Conservation (phyloP, 2,888 invertebrate species). For the Drosophila prolongata region DNA sequence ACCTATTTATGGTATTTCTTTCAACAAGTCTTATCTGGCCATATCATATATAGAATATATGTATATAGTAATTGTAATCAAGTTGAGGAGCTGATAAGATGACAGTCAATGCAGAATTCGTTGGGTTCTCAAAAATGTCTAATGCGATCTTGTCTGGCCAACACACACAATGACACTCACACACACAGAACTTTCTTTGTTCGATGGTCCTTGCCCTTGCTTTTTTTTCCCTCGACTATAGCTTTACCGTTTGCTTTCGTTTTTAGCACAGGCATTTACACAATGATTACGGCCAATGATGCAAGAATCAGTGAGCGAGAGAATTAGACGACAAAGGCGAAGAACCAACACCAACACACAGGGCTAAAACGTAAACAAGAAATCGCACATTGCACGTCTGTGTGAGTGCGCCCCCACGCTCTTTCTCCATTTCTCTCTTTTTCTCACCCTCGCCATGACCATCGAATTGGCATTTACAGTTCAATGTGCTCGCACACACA, state of each 20-base stretch:
- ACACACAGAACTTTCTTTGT: constrained; percentile 55
- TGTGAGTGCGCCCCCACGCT: constrained; percentile 16
- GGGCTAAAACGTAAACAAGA: constrained; percentile 69
- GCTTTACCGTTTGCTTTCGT: constrained; percentile 60
- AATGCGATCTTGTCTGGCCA: constrained; percentile 52
- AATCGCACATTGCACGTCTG: constrained; percentile 67
- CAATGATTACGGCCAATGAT: constrained; percentile 75
- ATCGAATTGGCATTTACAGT: constrained; percentile 77
- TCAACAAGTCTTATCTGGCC: constrained; percentile 18
- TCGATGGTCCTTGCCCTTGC: constrained; percentile 69
- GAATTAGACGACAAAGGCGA: constrained; percentile 29
- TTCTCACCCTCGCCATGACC: constrained; percentile 68
- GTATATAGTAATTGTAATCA: constrained; percentile 8
- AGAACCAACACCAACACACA: constrained; percentile 25
- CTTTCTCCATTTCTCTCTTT: constrained; percentile 19
- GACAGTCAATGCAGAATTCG: constrained; percentile 24
- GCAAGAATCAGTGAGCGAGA: constrained; percentile 62
- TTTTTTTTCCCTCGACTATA: constrained; percentile 6
- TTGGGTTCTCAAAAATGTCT: constrained; percentile 47
- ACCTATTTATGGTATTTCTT: constrained; percentile 31
- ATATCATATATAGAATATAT: constrained; percentile 6
- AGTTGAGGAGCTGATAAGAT: constrained; percentile 3
- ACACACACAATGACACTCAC: constrained; percentile 6
- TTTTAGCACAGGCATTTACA: constrained; percentile 64
- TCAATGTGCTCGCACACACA: constrained; percentile 66